Evolutionary conservation across 2,888 invertebrate genomes (phyloP).

Genomic region (Drosophila mercatorum): DNA sequence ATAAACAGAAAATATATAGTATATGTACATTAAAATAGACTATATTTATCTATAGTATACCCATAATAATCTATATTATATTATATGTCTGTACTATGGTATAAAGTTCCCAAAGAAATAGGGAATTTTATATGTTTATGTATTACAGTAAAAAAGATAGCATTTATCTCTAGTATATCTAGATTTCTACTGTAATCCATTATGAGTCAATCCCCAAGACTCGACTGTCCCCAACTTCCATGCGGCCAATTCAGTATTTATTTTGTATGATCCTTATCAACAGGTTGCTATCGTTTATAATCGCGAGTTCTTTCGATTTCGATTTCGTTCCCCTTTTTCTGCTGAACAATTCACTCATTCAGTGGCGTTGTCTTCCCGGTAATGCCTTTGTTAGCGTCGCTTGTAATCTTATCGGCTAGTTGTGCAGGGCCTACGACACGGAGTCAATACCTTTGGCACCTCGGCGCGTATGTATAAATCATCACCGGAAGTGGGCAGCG

Average conservation of each 20-base stretch:
- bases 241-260: not conserved
- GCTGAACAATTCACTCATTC: conserved; percentile 28
- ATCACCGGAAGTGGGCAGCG: conserved; percentile 63
- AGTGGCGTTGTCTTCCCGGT: conserved; percentile 21
- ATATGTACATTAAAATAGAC: no score
- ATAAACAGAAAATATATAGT: no score
- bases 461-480: conserved; percentile 48
- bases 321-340: conserved; percentile 9
- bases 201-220: not conserved
- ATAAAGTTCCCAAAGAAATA: no score
- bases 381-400: conserved; percentile 29
- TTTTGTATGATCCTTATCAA: conserved; percentile 5
- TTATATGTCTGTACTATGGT: no score
- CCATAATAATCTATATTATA: no score
- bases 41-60: no score
- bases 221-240: no score
- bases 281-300: conserved; percentile 1
- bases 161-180: not conserved
- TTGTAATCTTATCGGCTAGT: conserved; percentile 62
- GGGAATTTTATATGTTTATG: no score
- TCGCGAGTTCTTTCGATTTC: conserved; percentile 6
- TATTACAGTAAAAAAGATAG: no score
- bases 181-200: not conserved
- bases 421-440: conserved; percentile 61
- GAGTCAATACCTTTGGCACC: conserved; percentile 40